Evolutionary conservation across 2,113 vertebrate genomes (phyloP), one percentile per base, ranked within the genome.

Genomic region (Sorex fumeus): DNA sequence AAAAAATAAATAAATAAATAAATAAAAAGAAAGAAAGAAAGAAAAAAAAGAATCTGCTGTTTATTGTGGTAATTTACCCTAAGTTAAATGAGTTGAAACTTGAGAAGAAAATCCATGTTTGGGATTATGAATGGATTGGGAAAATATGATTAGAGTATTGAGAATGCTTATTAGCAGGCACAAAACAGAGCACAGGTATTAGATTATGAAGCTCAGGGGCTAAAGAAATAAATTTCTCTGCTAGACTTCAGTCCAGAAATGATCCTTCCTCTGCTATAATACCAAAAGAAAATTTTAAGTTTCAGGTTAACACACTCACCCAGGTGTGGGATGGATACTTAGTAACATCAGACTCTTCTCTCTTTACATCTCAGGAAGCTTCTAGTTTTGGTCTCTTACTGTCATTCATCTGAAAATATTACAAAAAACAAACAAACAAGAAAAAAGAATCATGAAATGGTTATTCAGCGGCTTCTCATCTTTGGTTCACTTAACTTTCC

Each of bases 331-430:
- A 9, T 21, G 40, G 28, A 50, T 80, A 50, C 18, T 28, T 84
- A 50, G 18, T 28, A 47, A 81, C 13, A 18, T 50, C 13, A 53
- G 36, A 57, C n/a, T 19, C 19, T 76, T 9, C 25, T 50, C 87
- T 83, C 34, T 80, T 1, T 67, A 16, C 71, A 88, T 5, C 30
- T 72, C n/a, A 80, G 9, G 60, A 75, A 40, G 16, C 34, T 79
- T 70, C 34, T 75, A 45, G 47, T 60, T 34, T n/a, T 62, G n/a
- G 32, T 82, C 0, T 50, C 18, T 92, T 85, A 32, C 47, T 93
- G 21, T 60, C 87, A 23, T 70, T 95, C 36, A 15, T 70, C n/a
- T 70, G 57, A 86, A 80, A 60, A n/a, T 80, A 60, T 66, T 80
- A 2, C 66, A 8, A 60, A 50, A 1, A 34, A 11, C 50, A 11